Percentiles rank a stretch among this genome's conserved stretches.
Evolutionary conservation across 2,113 vertebrate genomes (phyloP).

Genomic region (Promerops cafer): DNA sequence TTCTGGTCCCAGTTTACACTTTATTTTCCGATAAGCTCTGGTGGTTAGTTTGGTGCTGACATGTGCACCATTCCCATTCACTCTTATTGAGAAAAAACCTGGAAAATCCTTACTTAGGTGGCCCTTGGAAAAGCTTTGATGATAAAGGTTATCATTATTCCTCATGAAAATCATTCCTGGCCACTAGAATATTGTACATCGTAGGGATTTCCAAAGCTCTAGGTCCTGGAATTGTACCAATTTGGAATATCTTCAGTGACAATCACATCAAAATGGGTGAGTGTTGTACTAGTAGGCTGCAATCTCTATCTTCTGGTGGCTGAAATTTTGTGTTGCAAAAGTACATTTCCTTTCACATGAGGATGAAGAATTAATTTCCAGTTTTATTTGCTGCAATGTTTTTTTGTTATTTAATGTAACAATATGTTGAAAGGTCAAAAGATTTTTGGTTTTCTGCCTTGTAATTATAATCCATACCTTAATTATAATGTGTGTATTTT

Average conservation of each 20-base stretch:
- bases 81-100: neutral
- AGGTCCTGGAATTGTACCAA: neutral
- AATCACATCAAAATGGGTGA: neutral
- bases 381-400: neutral
- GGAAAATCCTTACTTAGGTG: neutral
- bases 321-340: neutral
- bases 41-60: neutral
- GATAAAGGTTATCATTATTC: neutral
- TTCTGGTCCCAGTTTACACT: neutral
- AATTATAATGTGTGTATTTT: neutral
- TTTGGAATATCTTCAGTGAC: neutral
- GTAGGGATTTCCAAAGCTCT: neutral
- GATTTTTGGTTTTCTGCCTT: neutral
- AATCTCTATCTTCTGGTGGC: neutral
- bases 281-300: neutral
- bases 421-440: neutral
- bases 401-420: neutral
- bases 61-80: neutral
- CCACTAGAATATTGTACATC: neutral
- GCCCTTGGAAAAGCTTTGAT: neutral
- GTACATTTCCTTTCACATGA: neutral
- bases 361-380: neutral
- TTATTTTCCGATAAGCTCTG: neutral
- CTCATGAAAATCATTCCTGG: neutral
- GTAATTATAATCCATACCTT: neutral